These are phyloP conservation scores for Sarcophaga peregrina DNA, from an alignment of 1,140 invertebrate species.

Conservation along the genomic window DNA sequence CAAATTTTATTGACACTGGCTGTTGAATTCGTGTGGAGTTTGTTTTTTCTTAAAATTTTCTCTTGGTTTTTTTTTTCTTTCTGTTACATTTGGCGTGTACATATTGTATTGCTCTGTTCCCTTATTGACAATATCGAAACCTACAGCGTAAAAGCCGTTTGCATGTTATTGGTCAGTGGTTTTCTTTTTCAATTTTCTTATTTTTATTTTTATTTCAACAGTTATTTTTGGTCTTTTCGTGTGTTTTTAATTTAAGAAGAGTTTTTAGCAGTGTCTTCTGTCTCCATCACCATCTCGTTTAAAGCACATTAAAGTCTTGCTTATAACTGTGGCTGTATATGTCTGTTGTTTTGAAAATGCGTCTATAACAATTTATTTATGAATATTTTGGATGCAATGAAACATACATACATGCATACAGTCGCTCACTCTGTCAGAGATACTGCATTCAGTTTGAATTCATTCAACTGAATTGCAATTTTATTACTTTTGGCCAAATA, in stretches of 20 bases:
- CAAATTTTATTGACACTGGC: constrained; percentile 40
- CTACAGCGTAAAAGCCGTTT: constrained; percentile 22
- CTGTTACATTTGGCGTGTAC: no score
- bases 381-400: neutral
- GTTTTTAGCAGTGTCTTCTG: constrained; percentile 7
- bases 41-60: neutral
- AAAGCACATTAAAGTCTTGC: neutral
- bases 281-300: neutral
- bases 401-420: neutral
- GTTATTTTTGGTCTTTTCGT: no score
- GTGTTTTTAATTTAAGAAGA: constrained; percentile 1
- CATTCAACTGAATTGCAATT: constrained; percentile 40
- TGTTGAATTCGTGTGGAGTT: constrained; percentile 28
- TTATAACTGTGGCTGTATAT: neutral
- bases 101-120: neutral
- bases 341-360: constrained; percentile 27
- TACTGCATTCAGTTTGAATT: constrained; percentile 10
- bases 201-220: no score
- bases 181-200: no score
- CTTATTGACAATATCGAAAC: neutral
- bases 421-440: neutral
- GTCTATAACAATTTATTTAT: constrained; percentile 32
- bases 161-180: constrained; percentile 31
- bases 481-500: constrained; percentile 39
- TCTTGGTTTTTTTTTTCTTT: neutral